Conservation (phyloP, 2,888 invertebrate genomes). For the Caenorhabditis imperialis region DNA sequence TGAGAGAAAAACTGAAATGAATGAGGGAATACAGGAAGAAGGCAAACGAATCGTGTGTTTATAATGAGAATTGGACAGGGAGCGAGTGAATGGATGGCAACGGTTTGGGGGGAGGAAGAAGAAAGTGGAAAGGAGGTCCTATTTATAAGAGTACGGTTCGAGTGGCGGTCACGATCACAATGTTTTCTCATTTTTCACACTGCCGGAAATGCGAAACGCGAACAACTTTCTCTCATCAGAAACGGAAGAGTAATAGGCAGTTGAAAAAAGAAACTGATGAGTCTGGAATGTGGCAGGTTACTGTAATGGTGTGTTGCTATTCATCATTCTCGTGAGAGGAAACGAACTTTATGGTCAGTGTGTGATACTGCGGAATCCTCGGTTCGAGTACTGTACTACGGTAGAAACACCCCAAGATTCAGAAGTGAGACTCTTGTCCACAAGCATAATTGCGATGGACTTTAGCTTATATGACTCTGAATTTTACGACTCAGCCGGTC, state of each 20-base stretch:
- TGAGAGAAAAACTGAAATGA: background rate
- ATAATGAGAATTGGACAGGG: conserved; percentile 18
- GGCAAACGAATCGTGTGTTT: conserved; percentile 17
- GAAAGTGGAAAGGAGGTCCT: background rate
- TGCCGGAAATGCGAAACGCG: background rate
- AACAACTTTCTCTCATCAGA: conserved; percentile 9
- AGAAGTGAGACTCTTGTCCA: too few species aligned
- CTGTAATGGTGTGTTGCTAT: too few species aligned
- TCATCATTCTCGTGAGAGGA: too few species aligned
- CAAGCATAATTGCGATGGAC: too few species aligned
- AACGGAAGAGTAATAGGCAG: conserved; percentile 6
- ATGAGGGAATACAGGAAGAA: background rate
- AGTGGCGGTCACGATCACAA: conserved; percentile 9
- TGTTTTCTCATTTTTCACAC: conserved; percentile 10
- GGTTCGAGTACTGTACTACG: too few species aligned
- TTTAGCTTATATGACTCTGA: too few species aligned
- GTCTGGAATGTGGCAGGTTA: conserved; percentile 1
- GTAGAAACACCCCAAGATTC: too few species aligned
- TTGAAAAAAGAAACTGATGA: conserved; percentile 9
- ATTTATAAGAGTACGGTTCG: conserved; percentile 2
- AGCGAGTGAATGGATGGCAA: background rate
- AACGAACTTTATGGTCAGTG: too few species aligned
- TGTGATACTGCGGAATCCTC: too few species aligned
- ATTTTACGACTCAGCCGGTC: too few species aligned
- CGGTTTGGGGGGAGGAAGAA: background rate